Percentiles rank a stretch among this genome's conserved stretches.
These are phyloP conservation scores for Mimumesa dahlbomi DNA, from an alignment of 2,888 invertebrate genomes.

Conservation along the genomic window DNA sequence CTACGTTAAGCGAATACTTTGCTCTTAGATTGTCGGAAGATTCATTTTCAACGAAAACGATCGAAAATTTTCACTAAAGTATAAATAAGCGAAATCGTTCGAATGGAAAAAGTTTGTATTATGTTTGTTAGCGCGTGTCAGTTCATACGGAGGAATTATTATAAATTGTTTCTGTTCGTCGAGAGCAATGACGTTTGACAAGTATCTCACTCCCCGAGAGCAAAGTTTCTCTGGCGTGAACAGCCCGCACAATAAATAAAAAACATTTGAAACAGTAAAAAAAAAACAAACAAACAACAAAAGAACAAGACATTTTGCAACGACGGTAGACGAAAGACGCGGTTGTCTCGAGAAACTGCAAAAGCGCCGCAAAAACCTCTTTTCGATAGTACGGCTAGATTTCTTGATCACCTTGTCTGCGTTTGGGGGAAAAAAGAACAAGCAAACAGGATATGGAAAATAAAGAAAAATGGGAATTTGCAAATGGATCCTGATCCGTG, in stretches of 20 bases:
- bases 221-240: conserved; percentile 3
- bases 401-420: conserved; percentile 44
- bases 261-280: too few species aligned
- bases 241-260: neutral
- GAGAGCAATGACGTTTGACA: too few species aligned
- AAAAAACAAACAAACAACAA: neutral
- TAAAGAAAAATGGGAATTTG: too few species aligned
- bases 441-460: too few species aligned
- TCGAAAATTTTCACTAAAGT: neutral
- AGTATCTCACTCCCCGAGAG: too few species aligned
- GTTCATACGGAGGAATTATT: too few species aligned
- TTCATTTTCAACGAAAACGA: too few species aligned
- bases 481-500: conserved; percentile 19
- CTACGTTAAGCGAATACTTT: neutral
- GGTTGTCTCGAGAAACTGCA: conserved; percentile 32
- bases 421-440: conserved; percentile 18
- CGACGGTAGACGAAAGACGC: conserved; percentile 15
- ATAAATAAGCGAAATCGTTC: too few species aligned
- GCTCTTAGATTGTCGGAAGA: neutral
- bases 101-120: too few species aligned
- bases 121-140: too few species aligned
- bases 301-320: neutral
- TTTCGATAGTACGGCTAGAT: conserved; percentile 60
- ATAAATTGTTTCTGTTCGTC: too few species aligned
- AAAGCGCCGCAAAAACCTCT: conserved; percentile 18